Evolutionary conservation across 2,888 invertebrate species (phyloP), one percentile per base, ranked within the genome.

Genomic region (Oscheius sp.): DNA sequence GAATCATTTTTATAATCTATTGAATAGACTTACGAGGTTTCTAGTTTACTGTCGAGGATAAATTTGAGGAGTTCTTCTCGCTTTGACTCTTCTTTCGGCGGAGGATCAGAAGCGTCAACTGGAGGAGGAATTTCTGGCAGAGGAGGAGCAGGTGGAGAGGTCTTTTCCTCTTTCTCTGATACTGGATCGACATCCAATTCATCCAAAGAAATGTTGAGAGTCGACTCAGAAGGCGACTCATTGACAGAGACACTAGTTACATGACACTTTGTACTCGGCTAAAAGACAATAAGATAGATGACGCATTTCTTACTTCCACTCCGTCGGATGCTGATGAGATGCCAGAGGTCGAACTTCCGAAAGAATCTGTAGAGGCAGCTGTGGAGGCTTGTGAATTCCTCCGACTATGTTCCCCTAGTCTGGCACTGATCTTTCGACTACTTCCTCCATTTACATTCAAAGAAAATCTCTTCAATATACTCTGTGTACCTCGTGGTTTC

Each of bases 341-440:
- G 32, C 84, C 84, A 1, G 84, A 85, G 0, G 84, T 83, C 12
- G 83, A 84, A 28, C 84, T 85, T 6, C 82, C 82, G 49, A 84
- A 84, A 0, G 82, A 82, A 28, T 84, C 84, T 9, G 77, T 73
- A 1, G 80, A 81, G 9, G 77, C 80, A 3, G 77, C 77, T 6
- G 82, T 83, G 2, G 76, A 73, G 12, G 69, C 68, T 41, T 83
- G 83, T 41, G 82, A 82, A 41, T 75, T 76, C 9, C 83, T 71
- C 17, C 83, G 67, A n/a, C 74, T 75, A 66, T 77, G 75, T 68
- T 69, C 69, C 63, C 69, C 64, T 50, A 77, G 30, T 24, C 68
- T 59, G n/a, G 71, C 66, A 54, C 51, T 67, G 51, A 74, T 74
- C 64, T 76, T 80, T n/a, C 80, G 50, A 44, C 75, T 77, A 24